phyloP scores from a whole-genome alignment of 2,797 vertebrate species.

The Meriones psammophilus region DNA sequence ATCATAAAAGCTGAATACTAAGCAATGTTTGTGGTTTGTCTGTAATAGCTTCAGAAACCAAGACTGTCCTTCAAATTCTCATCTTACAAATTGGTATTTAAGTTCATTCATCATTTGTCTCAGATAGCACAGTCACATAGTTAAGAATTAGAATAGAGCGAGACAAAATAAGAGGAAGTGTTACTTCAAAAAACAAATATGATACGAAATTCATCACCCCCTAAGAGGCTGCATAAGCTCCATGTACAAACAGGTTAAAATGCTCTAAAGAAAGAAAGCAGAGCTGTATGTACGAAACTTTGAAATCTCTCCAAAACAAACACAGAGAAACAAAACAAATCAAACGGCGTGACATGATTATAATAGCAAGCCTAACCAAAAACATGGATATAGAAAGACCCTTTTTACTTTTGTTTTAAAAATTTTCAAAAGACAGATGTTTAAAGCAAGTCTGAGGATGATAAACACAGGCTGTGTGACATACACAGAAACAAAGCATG shows the following conservation, averaged over 20 bases:
- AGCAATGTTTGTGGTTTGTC: not conserved
- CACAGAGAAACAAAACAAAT: not conserved
- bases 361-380: not conserved
- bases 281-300: not conserved
- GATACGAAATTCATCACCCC: not conserved
- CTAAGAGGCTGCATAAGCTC: not conserved
- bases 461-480: not conserved
- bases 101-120: conserved; percentile 35
- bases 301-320: conserved; percentile 22
- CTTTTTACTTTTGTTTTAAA: not conserved
- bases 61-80: conserved; percentile 53
- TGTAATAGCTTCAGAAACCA: conserved; percentile 26
- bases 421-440: conserved; percentile 2
- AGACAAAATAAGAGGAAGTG: conserved; percentile 26
- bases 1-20: conserved; percentile 17
- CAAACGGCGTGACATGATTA: not conserved
- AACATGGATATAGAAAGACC: not conserved
- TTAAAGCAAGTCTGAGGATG: not conserved
- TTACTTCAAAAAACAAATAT: conserved; percentile 25
- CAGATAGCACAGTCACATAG: conserved; percentile 30
- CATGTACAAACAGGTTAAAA: conserved; percentile 16
- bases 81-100: conserved; percentile 40
- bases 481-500: not conserved
- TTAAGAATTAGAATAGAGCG: conserved; percentile 28
- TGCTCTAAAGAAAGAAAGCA: not conserved